phyloP scores from a whole-genome alignment of 2,113 vertebrate genomes.

The Crotalus viridis region DNA sequence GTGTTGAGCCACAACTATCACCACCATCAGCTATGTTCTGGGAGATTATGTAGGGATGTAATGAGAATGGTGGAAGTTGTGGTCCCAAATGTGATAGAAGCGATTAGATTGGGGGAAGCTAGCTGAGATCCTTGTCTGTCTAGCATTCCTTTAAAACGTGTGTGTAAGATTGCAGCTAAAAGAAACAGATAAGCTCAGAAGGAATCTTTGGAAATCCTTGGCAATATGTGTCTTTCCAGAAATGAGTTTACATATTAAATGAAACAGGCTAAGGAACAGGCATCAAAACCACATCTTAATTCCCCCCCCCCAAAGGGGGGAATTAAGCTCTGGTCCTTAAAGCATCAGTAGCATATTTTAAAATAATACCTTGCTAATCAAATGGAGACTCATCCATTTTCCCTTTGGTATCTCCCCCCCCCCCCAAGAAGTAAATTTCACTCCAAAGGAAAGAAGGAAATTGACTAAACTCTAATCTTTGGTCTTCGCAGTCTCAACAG shows the following conservation, averaged over 20 bases:
- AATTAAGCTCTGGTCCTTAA: not conserved
- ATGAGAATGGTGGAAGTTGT: not conserved
- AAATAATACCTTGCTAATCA: not conserved
- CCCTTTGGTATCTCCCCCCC: no score
- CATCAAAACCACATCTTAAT: not conserved
- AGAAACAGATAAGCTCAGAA: not conserved
- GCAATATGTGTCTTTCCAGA: not conserved
- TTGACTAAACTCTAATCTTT: not conserved
- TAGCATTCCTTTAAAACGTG: not conserved
- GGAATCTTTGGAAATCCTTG: not conserved
- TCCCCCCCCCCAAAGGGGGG: not conserved
- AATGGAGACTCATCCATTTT: not conserved
- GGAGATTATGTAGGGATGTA: not conserved
- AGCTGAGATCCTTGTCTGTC: not conserved
- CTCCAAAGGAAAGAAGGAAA: not conserved
- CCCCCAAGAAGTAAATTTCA: not conserved
- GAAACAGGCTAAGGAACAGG: not conserved
- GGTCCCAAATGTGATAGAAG: not conserved
- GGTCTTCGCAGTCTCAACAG: not conserved
- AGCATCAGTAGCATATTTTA: not conserved
- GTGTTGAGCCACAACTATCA: not conserved
- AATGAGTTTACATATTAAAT: not conserved
- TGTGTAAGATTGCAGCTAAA: not conserved
- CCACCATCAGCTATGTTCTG: not conserved
- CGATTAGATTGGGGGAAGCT: not conserved